Evolutionary conservation across 2,797 vertebrate genomes (phyloP), one percentile per base, ranked within the genome.

Genomic region (Lateolabrax maculatus): DNA sequence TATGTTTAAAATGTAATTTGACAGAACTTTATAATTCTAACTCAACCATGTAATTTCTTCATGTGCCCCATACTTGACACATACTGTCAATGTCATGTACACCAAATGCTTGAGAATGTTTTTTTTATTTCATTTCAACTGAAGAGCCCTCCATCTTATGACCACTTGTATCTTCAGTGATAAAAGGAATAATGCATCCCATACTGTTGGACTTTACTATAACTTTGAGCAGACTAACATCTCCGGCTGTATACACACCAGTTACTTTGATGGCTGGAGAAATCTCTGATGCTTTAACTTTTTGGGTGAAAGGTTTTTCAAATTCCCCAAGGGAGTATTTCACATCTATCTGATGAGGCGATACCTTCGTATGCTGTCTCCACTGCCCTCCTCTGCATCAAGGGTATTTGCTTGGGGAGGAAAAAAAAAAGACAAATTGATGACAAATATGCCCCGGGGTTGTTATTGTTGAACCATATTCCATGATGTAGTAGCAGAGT

Each of bases 391-490:
- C 64, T 84, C 57, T 67, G 81, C 71, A 83, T 83, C 49, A 52
- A 85, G 64, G 71, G 67, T 79, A 69, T 75, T 81, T 70, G 11
- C 77, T 77, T 63, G 36, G 43, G 77, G 57, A 62, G 37, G 8
- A 31, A n/a, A n/a, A n/a, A 31, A 66, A 83, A 80, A 72, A 84
- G 78, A 90, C 75, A 89, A 87, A 88, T 81, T 90, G 87, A 88
- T 87, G 71, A 81, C 80, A 89, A 87, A 86, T 88, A 55, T 80
- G 75, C 86, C 89, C 81, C 37, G 63, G 60, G 82, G 88, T 88
- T 91, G 88, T 92, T 93, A 77, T 90, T 88, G 79, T 90, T 80
- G 61, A 90, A 87, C 85, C 77, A 80, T 77, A 77, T 75, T 84
- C 72, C 77, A 56, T 87, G 88, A 87, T 88, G 78, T 85, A 90